These are phyloP conservation scores for Sebastolobus alascanus DNA, from an alignment of 2,797 vertebrate species.

Conservation along the genomic window DNA sequence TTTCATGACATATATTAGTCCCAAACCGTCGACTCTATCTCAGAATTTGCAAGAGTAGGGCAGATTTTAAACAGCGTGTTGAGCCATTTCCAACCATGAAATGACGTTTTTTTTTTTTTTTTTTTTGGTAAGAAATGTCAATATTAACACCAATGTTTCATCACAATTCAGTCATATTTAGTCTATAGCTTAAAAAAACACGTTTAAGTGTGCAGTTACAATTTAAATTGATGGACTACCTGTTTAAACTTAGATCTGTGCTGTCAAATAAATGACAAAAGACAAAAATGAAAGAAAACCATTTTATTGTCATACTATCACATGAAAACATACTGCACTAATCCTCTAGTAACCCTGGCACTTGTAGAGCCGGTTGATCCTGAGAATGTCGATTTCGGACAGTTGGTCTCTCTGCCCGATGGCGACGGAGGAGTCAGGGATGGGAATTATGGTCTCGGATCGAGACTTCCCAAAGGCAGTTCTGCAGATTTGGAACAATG, in stretches of 20 bases:
- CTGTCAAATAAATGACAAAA: slow-evolving; percentile 5
- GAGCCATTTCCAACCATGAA: too few relatives aligned
- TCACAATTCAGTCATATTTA: too few relatives aligned
- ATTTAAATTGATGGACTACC: neutral
- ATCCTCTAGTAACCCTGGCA: slow-evolving; percentile 26
- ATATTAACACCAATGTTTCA: too few relatives aligned
- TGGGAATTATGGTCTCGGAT: slow-evolving; percentile 63
- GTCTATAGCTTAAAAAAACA: too few relatives aligned
- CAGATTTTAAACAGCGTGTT: too few relatives aligned
- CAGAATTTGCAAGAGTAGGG: too few relatives aligned
- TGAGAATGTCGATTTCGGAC: slow-evolving; percentile 55
- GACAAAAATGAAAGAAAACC: neutral
- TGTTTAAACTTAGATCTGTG: neutral
- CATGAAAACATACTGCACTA: neutral
- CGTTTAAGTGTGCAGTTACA: too few relatives aligned
- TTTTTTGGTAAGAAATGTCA: too few relatives aligned
- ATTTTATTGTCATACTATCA: slow-evolving; percentile 22
- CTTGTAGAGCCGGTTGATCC: slow-evolving; percentile 73
- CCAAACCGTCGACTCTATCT: too few relatives aligned
- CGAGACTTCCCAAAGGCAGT: slow-evolving; percentile 34
- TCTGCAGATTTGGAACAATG: slow-evolving; percentile 33
- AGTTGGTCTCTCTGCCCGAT: slow-evolving; percentile 49
- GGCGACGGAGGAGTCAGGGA: slow-evolving; percentile 30
- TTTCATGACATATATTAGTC: too few relatives aligned
- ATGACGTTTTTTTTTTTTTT: too few relatives aligned